A percentile compares a stretch with the other conserved stretches of the same genome.
Evolutionary conservation across 2,113 vertebrate species (phyloP).

Genomic region (Equus przewalskii): DNA sequence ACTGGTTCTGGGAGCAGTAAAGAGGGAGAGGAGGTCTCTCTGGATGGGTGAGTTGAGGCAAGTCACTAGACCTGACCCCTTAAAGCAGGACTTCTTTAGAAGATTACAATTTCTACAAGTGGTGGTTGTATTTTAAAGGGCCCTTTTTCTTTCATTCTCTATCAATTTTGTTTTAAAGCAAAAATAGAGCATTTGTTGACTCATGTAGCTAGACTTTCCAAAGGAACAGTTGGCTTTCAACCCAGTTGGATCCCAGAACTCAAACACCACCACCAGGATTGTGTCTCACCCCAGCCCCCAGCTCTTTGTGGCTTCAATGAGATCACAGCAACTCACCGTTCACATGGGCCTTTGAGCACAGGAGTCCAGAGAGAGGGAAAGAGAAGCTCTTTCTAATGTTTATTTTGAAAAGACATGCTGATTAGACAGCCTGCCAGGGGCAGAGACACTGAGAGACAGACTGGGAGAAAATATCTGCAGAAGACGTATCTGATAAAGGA

Average conservation of each 20-base stretch:
- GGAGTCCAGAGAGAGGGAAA: background rate
- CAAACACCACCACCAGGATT: background rate
- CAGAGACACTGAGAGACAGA: background rate
- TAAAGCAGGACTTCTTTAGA: background rate
- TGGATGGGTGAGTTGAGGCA: background rate
- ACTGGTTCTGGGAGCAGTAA: too few species aligned
- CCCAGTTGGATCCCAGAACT: background rate
- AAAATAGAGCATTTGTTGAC: background rate
- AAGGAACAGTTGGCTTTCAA: background rate
- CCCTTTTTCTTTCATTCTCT: background rate
- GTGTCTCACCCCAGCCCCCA: background rate
- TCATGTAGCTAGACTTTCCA: background rate
- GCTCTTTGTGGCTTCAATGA: background rate
- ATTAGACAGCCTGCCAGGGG: background rate
- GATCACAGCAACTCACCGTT: background rate
- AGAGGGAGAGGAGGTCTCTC: background rate
- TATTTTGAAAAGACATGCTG: background rate
- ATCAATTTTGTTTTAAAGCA: too few species aligned
- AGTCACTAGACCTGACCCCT: background rate
- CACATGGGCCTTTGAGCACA: background rate
- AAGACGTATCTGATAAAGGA: too few species aligned
- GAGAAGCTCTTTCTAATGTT: background rate
- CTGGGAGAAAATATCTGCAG: too few species aligned
- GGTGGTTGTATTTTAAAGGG: background rate
- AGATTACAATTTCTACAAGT: background rate